Evolutionary conservation across 2,113 vertebrate species (phyloP).

Genomic region (Prionailurus viverrinus): DNA sequence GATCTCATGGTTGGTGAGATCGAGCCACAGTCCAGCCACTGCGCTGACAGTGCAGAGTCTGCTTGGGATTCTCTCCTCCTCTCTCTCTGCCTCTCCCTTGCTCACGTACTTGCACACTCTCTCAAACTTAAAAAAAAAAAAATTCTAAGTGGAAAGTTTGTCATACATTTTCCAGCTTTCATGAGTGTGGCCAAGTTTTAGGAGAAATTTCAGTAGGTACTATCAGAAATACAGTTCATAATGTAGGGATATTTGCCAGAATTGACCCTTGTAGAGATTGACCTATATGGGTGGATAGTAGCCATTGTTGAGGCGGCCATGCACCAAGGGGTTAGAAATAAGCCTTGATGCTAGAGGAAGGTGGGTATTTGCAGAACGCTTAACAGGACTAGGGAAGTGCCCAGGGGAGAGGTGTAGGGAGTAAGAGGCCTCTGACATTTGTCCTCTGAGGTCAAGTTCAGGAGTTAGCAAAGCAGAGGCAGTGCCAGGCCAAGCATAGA

Average conservation of each 20-base stretch:
- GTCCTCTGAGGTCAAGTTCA: slow-evolving; percentile 23
- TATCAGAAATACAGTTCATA: neutral
- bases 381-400: neutral
- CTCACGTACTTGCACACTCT: no score
- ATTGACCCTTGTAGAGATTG: neutral
- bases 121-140: no score
- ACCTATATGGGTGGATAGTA: neutral
- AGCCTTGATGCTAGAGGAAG: slow-evolving; percentile 5
- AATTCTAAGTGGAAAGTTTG: slow-evolving; percentile 27
- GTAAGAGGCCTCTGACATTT: neutral
- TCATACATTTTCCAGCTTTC: slow-evolving; percentile 7
- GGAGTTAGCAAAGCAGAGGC: slow-evolving; percentile 45
- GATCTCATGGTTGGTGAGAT: no score
- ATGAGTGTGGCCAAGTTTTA: neutral
- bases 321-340: neutral
- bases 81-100: no score
- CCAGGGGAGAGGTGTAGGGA: neutral
- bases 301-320: neutral
- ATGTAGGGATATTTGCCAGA: neutral
- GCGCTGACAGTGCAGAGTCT: no score
- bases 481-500: neutral
- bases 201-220: slow-evolving; percentile 3
- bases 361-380: slow-evolving; percentile 4
- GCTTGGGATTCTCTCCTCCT: no score
- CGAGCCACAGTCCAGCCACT: no score